These are phyloP conservation scores for Drosophila nebulosa DNA, from an alignment of 1,140 invertebrate species.

Conservation along the genomic window DNA sequence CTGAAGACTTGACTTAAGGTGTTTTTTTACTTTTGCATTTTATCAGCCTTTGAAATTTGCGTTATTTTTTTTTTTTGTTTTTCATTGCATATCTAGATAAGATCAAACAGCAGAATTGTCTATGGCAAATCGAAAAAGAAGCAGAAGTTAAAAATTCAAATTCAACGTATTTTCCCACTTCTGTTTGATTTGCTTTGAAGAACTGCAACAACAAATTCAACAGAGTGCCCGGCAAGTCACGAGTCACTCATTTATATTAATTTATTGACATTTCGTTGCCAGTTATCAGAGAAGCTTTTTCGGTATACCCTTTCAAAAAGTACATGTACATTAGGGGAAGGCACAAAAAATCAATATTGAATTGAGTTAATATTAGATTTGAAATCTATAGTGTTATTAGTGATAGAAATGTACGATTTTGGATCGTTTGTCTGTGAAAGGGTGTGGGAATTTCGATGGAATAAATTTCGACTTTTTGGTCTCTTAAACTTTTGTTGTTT, in stretches of 20 bases:
- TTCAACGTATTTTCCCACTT: neutral
- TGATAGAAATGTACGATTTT: too few species aligned
- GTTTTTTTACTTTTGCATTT: neutral
- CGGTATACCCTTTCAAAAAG: constrained; percentile 4
- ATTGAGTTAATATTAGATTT: neutral
- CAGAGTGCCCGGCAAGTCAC: constrained; percentile 44
- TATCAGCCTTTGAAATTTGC: neutral
- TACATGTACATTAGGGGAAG: neutral
- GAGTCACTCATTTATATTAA: constrained; percentile 76
- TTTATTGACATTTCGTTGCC: constrained; percentile 67
- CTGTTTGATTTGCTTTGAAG: constrained; percentile 19
- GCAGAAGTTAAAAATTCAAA: neutral
- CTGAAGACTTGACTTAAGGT: neutral
- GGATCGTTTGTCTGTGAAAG: too few species aligned
- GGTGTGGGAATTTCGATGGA: neutral
- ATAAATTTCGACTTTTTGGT: neutral
- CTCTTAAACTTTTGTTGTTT: neutral
- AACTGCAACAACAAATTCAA: constrained; percentile 8
- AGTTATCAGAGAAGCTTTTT: constrained; percentile 53
- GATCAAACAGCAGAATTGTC: constrained; percentile 26
- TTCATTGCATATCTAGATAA: constrained; percentile 43
- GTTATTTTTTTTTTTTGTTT: constrained; percentile 23
- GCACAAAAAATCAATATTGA: neutral
- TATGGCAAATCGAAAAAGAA: constrained; percentile 38
- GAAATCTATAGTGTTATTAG: too few species aligned